Evolutionary conservation across 2,797 vertebrate species (phyloP).

Genomic region (Platyrinchus mystaceus): DNA sequence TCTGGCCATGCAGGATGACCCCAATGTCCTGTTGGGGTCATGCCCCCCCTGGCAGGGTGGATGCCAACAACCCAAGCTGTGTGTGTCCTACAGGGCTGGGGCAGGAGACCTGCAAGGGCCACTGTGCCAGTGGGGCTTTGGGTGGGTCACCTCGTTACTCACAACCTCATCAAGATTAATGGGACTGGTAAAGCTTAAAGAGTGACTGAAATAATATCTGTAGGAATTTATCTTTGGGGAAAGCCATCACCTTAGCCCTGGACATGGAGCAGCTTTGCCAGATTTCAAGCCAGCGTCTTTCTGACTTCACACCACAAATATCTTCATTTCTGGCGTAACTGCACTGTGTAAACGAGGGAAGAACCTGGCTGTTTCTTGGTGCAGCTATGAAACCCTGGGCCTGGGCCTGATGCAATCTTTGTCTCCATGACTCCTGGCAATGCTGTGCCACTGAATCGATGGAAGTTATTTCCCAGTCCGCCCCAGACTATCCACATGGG

Average conservation of each 20-base stretch:
- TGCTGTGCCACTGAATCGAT: slow-evolving; percentile 43
- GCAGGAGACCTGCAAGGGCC: rapidly evolving
- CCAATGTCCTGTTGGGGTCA: rapidly evolving
- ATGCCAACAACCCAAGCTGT: not conserved
- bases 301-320: not conserved
- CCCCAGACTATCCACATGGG: not conserved
- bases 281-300: not conserved
- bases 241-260: not conserved
- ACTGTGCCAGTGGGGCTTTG: rapidly evolving
- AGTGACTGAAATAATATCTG: not conserved
- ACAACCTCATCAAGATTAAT: not conserved
- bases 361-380: not conserved
- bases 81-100: not conserved
- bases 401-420: slow-evolving; percentile 28
- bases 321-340: not conserved
- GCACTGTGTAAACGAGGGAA: not conserved
- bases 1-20: not conserved
- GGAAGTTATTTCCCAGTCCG: slow-evolving; percentile 66
- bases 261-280: rapidly evolving
- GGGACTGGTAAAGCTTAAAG: not conserved
- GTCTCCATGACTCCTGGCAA: slow-evolving; percentile 64
- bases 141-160: not conserved
- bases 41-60: not conserved
- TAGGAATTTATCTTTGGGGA: not conserved
- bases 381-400: slow-evolving; percentile 14